phyloP scores from a whole-genome alignment of 2,888 invertebrate species.

The Leptinotarsa peninsularis region DNA sequence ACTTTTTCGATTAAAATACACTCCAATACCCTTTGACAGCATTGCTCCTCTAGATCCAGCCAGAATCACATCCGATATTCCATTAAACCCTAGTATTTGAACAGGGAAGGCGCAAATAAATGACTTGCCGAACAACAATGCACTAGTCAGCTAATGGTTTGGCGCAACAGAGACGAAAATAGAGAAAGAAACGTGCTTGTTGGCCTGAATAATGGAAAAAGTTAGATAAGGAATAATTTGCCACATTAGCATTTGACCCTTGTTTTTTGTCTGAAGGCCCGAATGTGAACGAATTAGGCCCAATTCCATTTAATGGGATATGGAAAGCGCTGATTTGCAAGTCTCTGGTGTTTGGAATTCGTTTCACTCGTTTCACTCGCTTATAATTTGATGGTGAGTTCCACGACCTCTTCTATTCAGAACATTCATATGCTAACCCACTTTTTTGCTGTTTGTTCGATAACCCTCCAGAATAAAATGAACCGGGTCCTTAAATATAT shows the following conservation, averaged over 20 bases:
- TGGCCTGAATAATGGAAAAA: constrained; percentile 31
- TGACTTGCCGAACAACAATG: constrained; percentile 54
- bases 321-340: constrained; percentile 22
- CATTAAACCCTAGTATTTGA: constrained; percentile 62
- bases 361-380: neutral
- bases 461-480: neutral
- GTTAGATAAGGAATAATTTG: constrained; percentile 35
- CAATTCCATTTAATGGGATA: constrained; percentile 12
- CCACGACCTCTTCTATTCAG: neutral
- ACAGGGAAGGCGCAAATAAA: constrained; percentile 56
- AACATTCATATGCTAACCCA: neutral
- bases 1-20: constrained; percentile 37
- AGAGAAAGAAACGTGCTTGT: constrained; percentile 23
- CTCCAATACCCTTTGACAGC: constrained; percentile 30
- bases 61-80: constrained; percentile 61
- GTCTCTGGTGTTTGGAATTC: neutral
- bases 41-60: constrained; percentile 26
- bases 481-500: too few species aligned
- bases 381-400: neutral
- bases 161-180: constrained; percentile 16
- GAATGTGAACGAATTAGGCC: constrained; percentile 27
- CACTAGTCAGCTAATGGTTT: constrained; percentile 14
- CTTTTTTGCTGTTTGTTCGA: neutral
- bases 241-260: constrained; percentile 40
- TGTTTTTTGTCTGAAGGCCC: constrained; percentile 31